phyloP scores from a whole-genome alignment of 23 tunicate species.

The Clavelina lepadiformis region DNA sequence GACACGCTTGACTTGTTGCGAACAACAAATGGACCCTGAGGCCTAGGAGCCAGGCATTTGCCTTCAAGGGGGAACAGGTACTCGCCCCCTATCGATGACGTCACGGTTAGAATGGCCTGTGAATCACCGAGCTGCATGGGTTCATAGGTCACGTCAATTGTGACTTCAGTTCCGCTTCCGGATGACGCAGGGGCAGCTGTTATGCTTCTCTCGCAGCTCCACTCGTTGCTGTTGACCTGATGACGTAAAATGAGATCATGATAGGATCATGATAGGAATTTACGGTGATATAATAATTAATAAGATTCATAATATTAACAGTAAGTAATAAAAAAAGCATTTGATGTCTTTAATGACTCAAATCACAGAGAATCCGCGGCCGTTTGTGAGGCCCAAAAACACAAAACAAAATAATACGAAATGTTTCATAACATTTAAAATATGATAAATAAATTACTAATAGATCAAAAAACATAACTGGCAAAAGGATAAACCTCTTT shows the following conservation, averaged over 20 bases:
- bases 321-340: too few relatives aligned
- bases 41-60: conserved; percentile 60
- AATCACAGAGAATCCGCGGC: too few relatives aligned
- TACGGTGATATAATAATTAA: too few relatives aligned
- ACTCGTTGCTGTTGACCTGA: conserved; percentile 60
- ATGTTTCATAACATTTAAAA: too few relatives aligned
- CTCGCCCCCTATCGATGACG: conserved; percentile 92
- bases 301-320: too few relatives aligned
- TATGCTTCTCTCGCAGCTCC: conserved; percentile 63
- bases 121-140: conserved; percentile 66
- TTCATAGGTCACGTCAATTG: conserved; percentile 83
- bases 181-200: conserved; percentile 91
- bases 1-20: conserved; percentile 70
- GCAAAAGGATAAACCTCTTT: too few relatives aligned
- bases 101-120: conserved; percentile 51
- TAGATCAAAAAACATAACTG: too few relatives aligned
- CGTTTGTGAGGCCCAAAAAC: too few relatives aligned
- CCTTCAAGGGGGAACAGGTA: conserved; percentile 85
- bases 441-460: too few relatives aligned
- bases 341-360: too few relatives aligned
- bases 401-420: too few relatives aligned
- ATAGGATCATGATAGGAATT: too few relatives aligned
- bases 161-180: conserved; percentile 91
- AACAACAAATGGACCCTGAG: conserved; percentile 91
- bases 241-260: background rate